Evolutionary conservation across 1,140 invertebrate genomes (phyloP), one percentile per base, ranked within the genome.

Genomic region (Drepana arcuata): DNA sequence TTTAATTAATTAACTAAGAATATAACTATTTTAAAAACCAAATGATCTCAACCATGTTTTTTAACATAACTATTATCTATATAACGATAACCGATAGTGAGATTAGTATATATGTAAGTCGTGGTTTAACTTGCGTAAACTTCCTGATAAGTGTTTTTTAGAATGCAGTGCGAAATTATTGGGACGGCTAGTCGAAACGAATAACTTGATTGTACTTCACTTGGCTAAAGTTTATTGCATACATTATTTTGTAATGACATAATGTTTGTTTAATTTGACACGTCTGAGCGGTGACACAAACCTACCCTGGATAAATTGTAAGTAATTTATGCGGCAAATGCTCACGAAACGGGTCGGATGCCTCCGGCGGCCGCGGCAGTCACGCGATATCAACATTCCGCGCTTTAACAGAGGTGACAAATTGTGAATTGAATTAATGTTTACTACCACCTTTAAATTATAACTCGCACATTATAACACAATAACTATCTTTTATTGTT

Each of bases 401-500:
- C 58, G 65, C 67, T 65, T 60, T 60, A 59, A 39, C 48, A 41
- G 43, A 73, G 67, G 71, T 75, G 71, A 79, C 74, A 79, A 75
- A 79, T 75, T 65, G 65, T 70, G 59, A 75, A 70, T 75, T 65
- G 60, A 73, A 75, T 71, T 75, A 73, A 73, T 71, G 63, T 66
- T 65, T 60, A 68, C 55, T 54, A 52, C 37, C 50, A 36, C 56
- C 35, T 45, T 57, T 43, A 57, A 64, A 63, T 68, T 59, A 71
- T 58, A 61, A 56, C 53, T 34, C 26, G 44, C 51, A 53, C 41
- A 49, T 55, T 46, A 55, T 27, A 39, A 26, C 27, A 33, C 35
- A 27, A 14, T 36, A 30, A 47, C 44, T 40, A 46, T 39, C 37
- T 36, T 39, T 36, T 26, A 26, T 6, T 10, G 24, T 26, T 2